phyloP scores from a whole-genome alignment of 2,888 invertebrate genomes.

The Petrolisthes manimaculis region DNA sequence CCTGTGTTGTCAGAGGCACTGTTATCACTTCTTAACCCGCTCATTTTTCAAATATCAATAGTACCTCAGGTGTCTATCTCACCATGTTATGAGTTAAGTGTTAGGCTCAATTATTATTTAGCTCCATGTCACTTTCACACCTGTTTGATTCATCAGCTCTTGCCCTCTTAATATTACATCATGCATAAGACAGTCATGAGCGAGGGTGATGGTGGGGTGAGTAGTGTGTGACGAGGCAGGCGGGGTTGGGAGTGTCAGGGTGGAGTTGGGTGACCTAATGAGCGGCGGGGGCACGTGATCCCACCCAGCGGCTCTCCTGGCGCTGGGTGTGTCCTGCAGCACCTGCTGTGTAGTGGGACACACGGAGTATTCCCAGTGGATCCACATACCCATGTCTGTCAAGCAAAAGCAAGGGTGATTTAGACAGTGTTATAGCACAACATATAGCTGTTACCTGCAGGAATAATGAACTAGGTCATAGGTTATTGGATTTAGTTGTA shows the following conservation, averaged over 20 bases:
- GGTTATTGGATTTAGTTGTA: no score
- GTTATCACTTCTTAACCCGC: no score
- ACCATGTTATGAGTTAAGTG: no score
- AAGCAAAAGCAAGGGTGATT: neutral
- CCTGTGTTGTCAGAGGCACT: no score
- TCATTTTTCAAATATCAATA: no score
- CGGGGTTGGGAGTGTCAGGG: neutral
- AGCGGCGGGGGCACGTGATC: constrained; percentile 37
- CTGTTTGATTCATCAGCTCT: no score
- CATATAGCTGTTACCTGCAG: no score
- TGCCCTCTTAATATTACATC: neutral
- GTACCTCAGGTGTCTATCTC: no score
- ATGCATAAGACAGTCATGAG: neutral
- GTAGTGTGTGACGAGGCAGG: neutral
- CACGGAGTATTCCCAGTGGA: constrained; percentile 59
- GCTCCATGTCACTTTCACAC: no score
- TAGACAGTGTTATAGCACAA: no score
- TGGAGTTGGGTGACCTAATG: neutral
- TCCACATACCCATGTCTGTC: constrained; percentile 62
- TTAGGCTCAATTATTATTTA: no score
- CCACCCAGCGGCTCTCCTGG: constrained; percentile 53
- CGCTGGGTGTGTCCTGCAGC: constrained; percentile 39
- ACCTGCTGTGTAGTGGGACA: constrained; percentile 52
- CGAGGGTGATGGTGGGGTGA: neutral
- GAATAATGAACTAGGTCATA: no score